Evolutionary conservation across 1,140 invertebrate genomes (phyloP), one percentile per base, ranked within the genome.

Genomic region (Phortica variegata): DNA sequence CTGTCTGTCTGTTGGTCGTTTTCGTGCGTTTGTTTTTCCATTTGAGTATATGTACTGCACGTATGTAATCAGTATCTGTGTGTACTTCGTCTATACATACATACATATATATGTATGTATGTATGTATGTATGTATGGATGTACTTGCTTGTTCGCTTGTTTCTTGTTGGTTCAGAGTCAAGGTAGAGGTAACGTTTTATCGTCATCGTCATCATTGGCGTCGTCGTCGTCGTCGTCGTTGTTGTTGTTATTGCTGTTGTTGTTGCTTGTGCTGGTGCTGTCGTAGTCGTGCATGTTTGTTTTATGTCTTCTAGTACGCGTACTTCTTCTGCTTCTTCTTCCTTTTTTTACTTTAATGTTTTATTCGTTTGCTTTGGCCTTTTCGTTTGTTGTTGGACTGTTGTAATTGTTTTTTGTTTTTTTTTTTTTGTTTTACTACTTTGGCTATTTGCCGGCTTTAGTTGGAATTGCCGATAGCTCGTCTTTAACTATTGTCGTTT

Each of bases 111-210:
- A 23, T 47, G 44, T 37, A 15, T 44, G 44, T 47, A 16, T 43
- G 38, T 50, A 46, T 46, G 34, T 48, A 33, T 47, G 32, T 49
- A 34, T 20, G 26, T 43, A 26, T 15, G 8, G 17, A 1, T 13
- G 18, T 12, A 23, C n/a, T n/a, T n/a, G n/a, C n/a, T n/a, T 33
- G 23, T 33, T 43, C 7, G 10, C n/a, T 1, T 18, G 46, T 47
- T 56, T 55, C 49, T 13, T 3, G 18, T 56, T 56, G 51, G 56
- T 54, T 66, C 69, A 73, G 69, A 73, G 70, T 73, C 71, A 73
- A 74, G 71, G 71, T 73, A 71, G 61, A 65, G 60, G 65, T 63
- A 69, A 63, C 49, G 52, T 54, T 53, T 59, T 49, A 56, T 58
- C 55, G 50, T 16, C 21, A 38, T n/a, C 19, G 40, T n/a, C 31